A percentile compares a stretch with the other conserved stretches of the same genome.
Conservation (phyloP, 2,888 invertebrate species). For the Sclerodermus sp. region DNA sequence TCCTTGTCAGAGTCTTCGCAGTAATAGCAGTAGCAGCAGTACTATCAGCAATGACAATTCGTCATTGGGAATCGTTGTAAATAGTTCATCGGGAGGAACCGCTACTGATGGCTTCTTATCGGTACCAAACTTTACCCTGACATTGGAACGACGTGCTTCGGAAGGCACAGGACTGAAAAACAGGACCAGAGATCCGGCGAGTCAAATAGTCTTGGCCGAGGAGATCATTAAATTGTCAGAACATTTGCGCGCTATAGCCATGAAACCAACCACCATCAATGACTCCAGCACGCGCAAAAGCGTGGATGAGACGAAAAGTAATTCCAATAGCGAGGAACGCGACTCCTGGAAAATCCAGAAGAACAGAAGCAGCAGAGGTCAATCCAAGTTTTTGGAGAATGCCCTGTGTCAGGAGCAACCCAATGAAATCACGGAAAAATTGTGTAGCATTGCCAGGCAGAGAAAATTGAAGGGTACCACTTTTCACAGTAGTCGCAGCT, state of each 20-base stretch:
- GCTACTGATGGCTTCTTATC: conserved; percentile 13
- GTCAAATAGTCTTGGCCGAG: conserved; percentile 66
- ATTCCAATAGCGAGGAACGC: not conserved
- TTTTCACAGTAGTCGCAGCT: conserved; percentile 44
- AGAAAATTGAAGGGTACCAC: conserved; percentile 50
- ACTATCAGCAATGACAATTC: no score
- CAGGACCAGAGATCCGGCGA: conserved; percentile 38
- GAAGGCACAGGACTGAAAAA: conserved; percentile 67
- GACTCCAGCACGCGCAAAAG: conserved; percentile 11
- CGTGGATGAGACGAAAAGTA: not conserved
- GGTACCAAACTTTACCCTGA: conserved; percentile 37
- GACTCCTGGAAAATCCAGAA: no score
- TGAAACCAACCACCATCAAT: conserved; percentile 9
- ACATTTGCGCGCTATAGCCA: conserved; percentile 61
- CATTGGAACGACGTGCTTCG: conserved; percentile 74
- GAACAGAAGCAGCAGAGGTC: no score
- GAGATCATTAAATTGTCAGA: conserved; percentile 83
- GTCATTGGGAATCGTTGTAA: no score
- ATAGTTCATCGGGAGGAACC: no score
- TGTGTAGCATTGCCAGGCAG: conserved; percentile 43
- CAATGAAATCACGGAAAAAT: conserved; percentile 51
- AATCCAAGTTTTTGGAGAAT: no score
- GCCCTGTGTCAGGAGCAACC: conserved; percentile 22
- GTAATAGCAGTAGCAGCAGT: no score
- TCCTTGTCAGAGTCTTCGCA: conserved; percentile 75